Evolutionary conservation across 64 coral and sea anemone genomes (phyloP), one percentile per base, ranked within the genome.

Genomic region (Porites australiensis): DNA sequence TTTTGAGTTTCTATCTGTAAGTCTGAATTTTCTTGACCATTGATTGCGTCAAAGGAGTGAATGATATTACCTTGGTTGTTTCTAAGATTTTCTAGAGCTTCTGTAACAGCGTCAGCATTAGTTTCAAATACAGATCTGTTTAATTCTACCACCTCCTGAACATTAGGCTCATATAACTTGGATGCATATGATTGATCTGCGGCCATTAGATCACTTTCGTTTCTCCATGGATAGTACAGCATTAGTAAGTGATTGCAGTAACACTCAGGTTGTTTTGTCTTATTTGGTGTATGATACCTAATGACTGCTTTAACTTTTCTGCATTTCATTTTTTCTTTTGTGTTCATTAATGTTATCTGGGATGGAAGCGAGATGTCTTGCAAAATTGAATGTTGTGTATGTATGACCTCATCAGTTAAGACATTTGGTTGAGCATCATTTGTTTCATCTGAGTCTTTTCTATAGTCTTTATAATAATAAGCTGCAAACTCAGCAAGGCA

Each of bases 291-390:
- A 60, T 94, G 73, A 69, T 83, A 94, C 77, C 87, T 82, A 45
- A 89, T 82, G 63, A 94, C 87, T 58, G 86, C 87, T 94, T 82
- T 89, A 58, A 94, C 79, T 79, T 89, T 94, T 78, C 87, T 89
- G 79, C 92, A 87, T 80, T 80, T 90, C 86, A 94, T 94, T 44
- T 72, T 85, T 93, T 93, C 73, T 77, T 84, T 79, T 66, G 16
- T 76, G 23, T 88, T 88, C 27, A 58, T 88, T 19, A 88, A 77
- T 75, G 23, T 63, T 44, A 77, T 88, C 46, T 62, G 54, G 65
- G 20, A 16, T 84, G 81, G 81, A 48, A 84, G 81, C 46, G 66
- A 70, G 66, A 55, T 54, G 51, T 77, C 6, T 77, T 70, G 66
- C 21, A 21, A 70, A 70, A 22, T 70, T 21, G 19, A 70, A 79